Evolutionary conservation across 2,888 invertebrate genomes (phyloP), one percentile per base, ranked within the genome.

Genomic region (Scaeva pyrastri): DNA sequence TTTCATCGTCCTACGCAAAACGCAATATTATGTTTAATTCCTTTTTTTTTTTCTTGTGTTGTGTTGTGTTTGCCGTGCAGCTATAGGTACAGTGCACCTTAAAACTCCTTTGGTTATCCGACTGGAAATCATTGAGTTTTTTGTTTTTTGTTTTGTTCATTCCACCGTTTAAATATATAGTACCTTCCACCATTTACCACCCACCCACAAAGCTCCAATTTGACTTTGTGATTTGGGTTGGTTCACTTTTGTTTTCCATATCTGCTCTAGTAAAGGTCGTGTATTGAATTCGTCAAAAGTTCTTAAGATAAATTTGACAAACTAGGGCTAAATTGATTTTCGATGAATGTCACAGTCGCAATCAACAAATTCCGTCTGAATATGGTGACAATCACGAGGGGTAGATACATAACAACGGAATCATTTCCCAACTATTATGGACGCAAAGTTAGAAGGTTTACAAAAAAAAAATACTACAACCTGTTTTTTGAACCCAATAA

Each of bases 101-200:
- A 48, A 73, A 81, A 52, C 60, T 73, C 55, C 68, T 81, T 77
- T 81, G 81, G 76, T 80, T 84, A 75, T 71, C 75, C 80, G 75
- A 52, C 56, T 80, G 71, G 73, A 86, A 86, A 66, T 62, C 21
- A 62, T 86, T 72, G 48, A 56, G 71, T 80, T 73, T 12, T 74
- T 50, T 52, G 16, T 58, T 75, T 55, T 39, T 43, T 45, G 16
- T n/a, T 62, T 55, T 48, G 4, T 60, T 75, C 45, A 12, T 68
- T 58, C 68, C 50, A 66, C 73, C 73, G 39, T 73, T 73, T 26
- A 73, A 62, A 26, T 60, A n/a, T 50, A 4, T 31, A 26, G 7
- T 7, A 1, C 4, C 26, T 26, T 6, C 45, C 36, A 45, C 62
- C 43, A 62, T 31, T 31, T 31, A 31, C 14, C 36, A 31, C 50